Evolutionary conservation across 2,797 vertebrate species (phyloP).

Genomic region (Amniataba percoides): DNA sequence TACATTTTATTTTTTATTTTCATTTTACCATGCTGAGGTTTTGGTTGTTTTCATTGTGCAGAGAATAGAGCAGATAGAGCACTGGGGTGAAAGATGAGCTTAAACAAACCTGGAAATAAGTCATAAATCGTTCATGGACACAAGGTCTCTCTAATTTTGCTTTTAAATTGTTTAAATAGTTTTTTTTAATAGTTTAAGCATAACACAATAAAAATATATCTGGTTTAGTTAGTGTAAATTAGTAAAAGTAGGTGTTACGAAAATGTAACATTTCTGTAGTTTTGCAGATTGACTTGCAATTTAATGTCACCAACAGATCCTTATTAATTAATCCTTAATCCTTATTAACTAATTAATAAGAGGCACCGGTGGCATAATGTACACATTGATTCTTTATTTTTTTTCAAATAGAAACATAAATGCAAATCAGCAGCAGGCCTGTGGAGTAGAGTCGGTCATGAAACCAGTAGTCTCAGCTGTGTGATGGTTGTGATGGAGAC

Average conservation of each 20-base stretch:
- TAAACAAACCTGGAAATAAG: background rate
- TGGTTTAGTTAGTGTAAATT: background rate
- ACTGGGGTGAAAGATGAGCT: background rate
- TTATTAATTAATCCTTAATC: too few species aligned
- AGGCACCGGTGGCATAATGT: background rate
- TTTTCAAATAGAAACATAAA: background rate
- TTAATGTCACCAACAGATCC: too few species aligned
- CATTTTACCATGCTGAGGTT: background rate
- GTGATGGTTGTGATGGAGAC: conserved; percentile 23
- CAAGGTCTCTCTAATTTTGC: background rate
- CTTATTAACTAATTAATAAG: background rate
- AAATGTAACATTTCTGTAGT: background rate
- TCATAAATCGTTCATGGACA: too few species aligned
- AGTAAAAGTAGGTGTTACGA: background rate
- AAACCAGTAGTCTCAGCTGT: background rate
- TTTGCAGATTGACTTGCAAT: background rate
- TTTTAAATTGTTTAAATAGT: background rate
- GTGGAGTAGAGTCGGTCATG: background rate
- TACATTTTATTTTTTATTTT: background rate
- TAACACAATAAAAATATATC: background rate
- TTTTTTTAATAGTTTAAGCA: background rate
- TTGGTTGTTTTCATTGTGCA: background rate
- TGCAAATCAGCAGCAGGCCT: background rate
- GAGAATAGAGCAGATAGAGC: background rate
- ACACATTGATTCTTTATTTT: background rate